Percentiles rank a stretch among this genome's conserved stretches.
Evolutionary conservation across 2,888 invertebrate genomes (phyloP).

Genomic region (Tetanocera ferruginea): DNA sequence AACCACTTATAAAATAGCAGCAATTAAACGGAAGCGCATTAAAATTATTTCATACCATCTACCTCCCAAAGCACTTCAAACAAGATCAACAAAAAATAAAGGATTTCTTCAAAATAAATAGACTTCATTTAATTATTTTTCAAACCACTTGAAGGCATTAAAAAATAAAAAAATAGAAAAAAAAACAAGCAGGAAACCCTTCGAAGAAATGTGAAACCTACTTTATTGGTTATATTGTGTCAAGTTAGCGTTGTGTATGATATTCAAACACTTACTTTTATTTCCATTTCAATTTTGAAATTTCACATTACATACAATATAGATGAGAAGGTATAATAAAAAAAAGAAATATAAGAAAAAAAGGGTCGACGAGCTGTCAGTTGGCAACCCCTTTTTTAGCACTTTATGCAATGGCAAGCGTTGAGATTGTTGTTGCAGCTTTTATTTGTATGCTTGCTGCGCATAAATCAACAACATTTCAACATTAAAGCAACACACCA

Average conservation of each 20-base stretch:
- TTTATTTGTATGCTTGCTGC: slow-evolving; percentile 22
- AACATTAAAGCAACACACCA: slow-evolving; percentile 44
- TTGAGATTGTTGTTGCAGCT: neutral
- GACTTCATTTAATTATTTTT: slow-evolving; percentile 34
- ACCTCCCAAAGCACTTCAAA: neutral
- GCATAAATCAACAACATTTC: slow-evolving; percentile 48
- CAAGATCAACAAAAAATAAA: slow-evolving; percentile 17
- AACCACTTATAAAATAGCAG: neutral
- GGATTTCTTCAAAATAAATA: slow-evolving; percentile 20
- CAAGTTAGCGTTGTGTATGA: neutral
- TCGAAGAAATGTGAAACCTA: slow-evolving; percentile 34
- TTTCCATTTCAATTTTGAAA: slow-evolving; percentile 38
- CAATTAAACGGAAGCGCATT: slow-evolving; percentile 8
- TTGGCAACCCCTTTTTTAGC: slow-evolving; percentile 28
- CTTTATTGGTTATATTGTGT: slow-evolving; percentile 36
- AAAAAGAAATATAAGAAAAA: neutral
- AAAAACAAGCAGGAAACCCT: neutral
- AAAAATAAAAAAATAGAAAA: neutral
- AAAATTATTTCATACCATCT: neutral
- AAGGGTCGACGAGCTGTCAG: slow-evolving; percentile 9
- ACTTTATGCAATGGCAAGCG: slow-evolving; percentile 3
- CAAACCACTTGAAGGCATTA: slow-evolving; percentile 16
- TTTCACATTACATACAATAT: neutral
- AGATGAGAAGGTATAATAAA: neutral
- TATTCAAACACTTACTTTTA: slow-evolving; percentile 9